Evolutionary conservation across 2,888 invertebrate species (phyloP), one percentile per base, ranked within the genome.

Genomic region (Oxyteleia sp.): DNA sequence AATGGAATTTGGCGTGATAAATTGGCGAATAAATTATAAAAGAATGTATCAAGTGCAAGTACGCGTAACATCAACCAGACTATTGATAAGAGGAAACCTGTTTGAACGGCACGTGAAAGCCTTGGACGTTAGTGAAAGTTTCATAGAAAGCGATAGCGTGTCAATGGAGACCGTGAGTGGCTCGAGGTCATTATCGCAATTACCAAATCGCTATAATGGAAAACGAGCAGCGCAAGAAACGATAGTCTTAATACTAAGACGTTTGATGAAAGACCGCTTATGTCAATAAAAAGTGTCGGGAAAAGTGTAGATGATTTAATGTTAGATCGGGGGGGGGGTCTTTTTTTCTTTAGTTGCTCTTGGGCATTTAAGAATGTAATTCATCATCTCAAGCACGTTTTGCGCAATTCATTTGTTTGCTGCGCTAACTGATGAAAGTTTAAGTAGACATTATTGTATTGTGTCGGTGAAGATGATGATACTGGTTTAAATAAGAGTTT

Each of bases 91-190:
- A 84, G 75, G 66, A 80, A 84, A 84, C 78, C 81, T 71, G 81
- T 83, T 86, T 76, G 71, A 76, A 68, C 66, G 68, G 35, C 82
- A 83, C 85, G 89, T 88, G 89, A 90, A 91, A 91, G 90, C 90
- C 88, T 85, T 82, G 76, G 80, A 81, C 84, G 86, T 75, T 85
- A 90, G 93, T 92, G 92, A 93, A 93, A 93, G 93, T 93, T 88
- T 88, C 85, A 89, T 92, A 90, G 92, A 93, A 93, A 93, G 93
- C 87, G 90, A 93, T 89, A 91, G 89, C 90, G 87, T 89, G 91
- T 89, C 87, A 82, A 88, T 85, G 47, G 84, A 84, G 82, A 84
- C 82, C 85, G 69, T 83, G 76, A 83, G 75, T 61, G 18, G 84
- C 83, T 84, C 84, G 80, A 87, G 84, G 84, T 86, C 85, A 83